A percentile compares a stretch with the other conserved stretches of the same genome.
These are phyloP conservation scores for Myiothlypis coronata DNA, from an alignment of 2,797 vertebrate genomes.

Conservation along the genomic window DNA sequence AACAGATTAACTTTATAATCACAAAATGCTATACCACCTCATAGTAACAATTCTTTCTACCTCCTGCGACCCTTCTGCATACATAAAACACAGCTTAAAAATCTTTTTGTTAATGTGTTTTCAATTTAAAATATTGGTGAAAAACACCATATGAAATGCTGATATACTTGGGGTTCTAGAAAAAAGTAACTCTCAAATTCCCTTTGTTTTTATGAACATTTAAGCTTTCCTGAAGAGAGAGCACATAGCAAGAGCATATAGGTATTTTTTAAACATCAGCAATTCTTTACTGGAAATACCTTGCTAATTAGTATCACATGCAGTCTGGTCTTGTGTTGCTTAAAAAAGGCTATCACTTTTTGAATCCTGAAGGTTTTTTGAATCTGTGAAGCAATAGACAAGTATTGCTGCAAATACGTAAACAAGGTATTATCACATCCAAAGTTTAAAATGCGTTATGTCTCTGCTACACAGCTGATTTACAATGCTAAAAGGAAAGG, in stretches of 20 bases:
- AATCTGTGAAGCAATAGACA: slow-evolving; percentile 25
- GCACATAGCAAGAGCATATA: neutral
- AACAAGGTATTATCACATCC: slow-evolving; percentile 14
- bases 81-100: slow-evolving; percentile 62
- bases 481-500: slow-evolving; percentile 17
- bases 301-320: slow-evolving; percentile 23
- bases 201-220: neutral
- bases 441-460: slow-evolving; percentile 55
- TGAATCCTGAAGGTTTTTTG: neutral
- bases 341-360: slow-evolving; percentile 29
- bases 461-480: neutral
- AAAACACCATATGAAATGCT: neutral
- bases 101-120: slow-evolving; percentile 2
- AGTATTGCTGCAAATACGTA: slow-evolving; percentile 27
- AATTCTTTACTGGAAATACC: slow-evolving; percentile 45
- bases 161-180: neutral
- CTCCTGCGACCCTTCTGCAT: slow-evolving; percentile 68
- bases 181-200: neutral
- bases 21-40: slow-evolving; percentile 68
- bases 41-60: slow-evolving; percentile 67
- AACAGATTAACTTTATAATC: slow-evolving; percentile 76
- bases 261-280: slow-evolving; percentile 51
- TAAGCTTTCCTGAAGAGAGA: neutral
- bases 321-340: neutral
- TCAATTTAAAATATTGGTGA: neutral